Base-by-base conservation (phyloP, 2,888 invertebrate species). In the Urechis unicinctus region DNA sequence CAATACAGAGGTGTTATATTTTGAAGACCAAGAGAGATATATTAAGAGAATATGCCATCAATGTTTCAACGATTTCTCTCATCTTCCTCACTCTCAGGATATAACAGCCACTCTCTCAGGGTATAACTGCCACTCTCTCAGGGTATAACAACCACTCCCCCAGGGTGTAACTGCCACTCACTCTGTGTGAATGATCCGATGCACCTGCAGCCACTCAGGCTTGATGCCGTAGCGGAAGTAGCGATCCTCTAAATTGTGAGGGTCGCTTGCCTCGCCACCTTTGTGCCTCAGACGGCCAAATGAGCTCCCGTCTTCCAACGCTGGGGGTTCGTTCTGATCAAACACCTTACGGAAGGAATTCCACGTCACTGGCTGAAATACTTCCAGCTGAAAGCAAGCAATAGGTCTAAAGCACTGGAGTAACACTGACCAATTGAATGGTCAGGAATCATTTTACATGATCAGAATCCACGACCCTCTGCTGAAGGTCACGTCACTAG, bases 301-400 rank as follows among this genome's bases (percentile, higher is more conserved):
- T n/a, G 57, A 60, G 43, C 60, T 59, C 28, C 75, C 77, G 59
- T 94, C 93, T 70, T 96, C 94, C 5, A 94, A 81, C 69, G 91
- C 90, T 0, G 96, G 97, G 1, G 97, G 96, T 72, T 93, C 94
- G 68, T 96, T 94, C 82, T 90, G 88, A 69, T 97, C 96, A 63
- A 86, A 91, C 78, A 94, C 95, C 45, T 93, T 86, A 73, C 87
- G 88, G 79, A 92, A 96, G 74, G 86, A 88, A 49, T 92, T 84
- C 71, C 89, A 87, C 88, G 91, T 88, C 43, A 91, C 81, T 1
- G 91, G 89, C 80, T 94, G 92, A 78, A 89, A 89, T 0, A 93
- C 93, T 68, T 94, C 93, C 78, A 94, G 78, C 82, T 92, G 83
- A 3, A 66, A 57, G 59, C 17, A 36, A 36, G 17, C 9, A 36